Conservation (phyloP, 2,888 invertebrate species). For the Augochlorella aurata region DNA sequence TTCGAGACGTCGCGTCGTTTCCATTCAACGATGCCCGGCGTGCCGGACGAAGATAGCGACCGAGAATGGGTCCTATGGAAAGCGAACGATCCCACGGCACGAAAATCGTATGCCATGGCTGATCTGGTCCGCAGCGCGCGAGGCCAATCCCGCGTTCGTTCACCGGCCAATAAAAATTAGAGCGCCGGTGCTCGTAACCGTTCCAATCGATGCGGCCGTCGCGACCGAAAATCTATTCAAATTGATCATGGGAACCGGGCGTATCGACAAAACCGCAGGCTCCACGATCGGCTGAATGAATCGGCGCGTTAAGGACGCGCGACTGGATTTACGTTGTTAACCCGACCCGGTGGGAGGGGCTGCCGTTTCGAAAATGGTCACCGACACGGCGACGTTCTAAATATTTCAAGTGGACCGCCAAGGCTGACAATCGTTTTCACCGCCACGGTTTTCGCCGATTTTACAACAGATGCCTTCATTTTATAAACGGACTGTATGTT, state of each 20-base stretch:
- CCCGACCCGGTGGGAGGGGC: not conserved
- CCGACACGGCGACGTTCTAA: not conserved
- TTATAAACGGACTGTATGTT: too few species aligned
- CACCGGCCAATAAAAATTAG: conserved; percentile 50
- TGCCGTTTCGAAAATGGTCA: not conserved
- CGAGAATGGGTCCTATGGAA: conserved; percentile 9
- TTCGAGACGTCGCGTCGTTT: not conserved
- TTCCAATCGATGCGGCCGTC: conserved; percentile 49
- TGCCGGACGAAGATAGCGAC: not conserved
- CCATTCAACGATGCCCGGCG: conserved; percentile 1
- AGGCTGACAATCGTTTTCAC: not conserved
- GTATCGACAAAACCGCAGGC: conserved; percentile 37
- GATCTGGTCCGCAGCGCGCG: conserved; percentile 10
- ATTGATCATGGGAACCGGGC: conserved; percentile 32
- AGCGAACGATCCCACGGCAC: conserved; percentile 31
- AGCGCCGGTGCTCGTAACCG: conserved; percentile 42
- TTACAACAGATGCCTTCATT: too few species aligned
- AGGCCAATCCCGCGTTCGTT: conserved; percentile 51
- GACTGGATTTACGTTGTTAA: conserved; percentile 17
- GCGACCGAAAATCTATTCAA: conserved; percentile 49
- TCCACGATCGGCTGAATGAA: conserved; percentile 30
- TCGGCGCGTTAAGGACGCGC: conserved; percentile 25
- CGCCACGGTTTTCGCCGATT: not conserved
- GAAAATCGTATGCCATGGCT: conserved; percentile 31
- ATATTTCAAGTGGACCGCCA: not conserved